Percentiles rank a stretch among this genome's conserved stretches.
These are phyloP conservation scores for Rhineura floridana DNA, from an alignment of 2,113 vertebrate genomes.

Conservation along the genomic window DNA sequence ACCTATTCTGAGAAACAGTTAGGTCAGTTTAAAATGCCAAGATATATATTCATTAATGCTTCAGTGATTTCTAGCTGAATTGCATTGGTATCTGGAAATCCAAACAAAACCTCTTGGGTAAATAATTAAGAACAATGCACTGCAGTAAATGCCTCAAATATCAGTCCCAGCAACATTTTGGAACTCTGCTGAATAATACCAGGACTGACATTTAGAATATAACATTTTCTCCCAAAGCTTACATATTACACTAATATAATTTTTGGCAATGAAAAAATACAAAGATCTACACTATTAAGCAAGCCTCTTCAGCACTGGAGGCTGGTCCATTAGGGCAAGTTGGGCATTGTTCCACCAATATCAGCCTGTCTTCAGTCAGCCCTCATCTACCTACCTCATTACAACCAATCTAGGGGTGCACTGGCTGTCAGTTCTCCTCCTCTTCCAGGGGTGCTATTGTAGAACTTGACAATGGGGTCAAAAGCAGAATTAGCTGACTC, in stretches of 20 bases:
- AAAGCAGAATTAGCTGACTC: too few species aligned
- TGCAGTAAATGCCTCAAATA: constrained; percentile 33
- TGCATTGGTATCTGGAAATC: constrained; percentile 26
- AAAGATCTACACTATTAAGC: background rate
- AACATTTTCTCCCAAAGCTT: background rate
- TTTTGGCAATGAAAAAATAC: background rate
- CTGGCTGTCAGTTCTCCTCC: too few species aligned
- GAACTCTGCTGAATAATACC: background rate
- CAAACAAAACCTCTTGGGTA: constrained; percentile 17
- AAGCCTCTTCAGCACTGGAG: too few species aligned
- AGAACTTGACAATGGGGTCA: too few species aligned
- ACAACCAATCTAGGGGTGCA: too few species aligned
- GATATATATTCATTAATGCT: constrained; percentile 43
- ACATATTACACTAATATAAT: background rate
- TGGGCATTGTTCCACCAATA: too few species aligned
- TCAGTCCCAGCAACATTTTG: background rate
- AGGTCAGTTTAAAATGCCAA: constrained; percentile 33
- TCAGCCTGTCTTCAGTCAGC: too few species aligned
- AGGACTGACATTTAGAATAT: constrained; percentile 1
- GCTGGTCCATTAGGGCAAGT: too few species aligned
- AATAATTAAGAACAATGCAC: constrained; percentile 30
- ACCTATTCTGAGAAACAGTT: constrained; percentile 34
- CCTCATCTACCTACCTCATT: too few species aligned
- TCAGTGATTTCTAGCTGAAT: constrained; percentile 23
- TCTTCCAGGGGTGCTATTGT: too few species aligned